A percentile compares a stretch with the other conserved stretches of the same genome.
Conservation (phyloP, 1,140 invertebrate species). For the Eueides isabella region DNA sequence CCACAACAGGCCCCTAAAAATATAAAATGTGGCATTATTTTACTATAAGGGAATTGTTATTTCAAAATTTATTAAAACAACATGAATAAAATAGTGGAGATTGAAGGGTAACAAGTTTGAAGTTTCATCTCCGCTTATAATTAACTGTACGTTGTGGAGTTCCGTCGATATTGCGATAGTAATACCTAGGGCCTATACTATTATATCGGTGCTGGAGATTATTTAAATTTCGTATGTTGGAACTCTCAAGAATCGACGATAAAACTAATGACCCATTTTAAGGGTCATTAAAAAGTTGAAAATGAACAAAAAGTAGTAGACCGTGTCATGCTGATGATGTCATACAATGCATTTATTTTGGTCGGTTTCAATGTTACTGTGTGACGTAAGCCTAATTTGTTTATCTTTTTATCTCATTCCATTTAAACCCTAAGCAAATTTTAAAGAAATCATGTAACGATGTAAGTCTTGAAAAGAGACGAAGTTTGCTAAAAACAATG, state of each 20-base stretch:
- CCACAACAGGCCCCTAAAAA: too few species aligned
- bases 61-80: not conserved
- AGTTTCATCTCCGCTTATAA: not conserved
- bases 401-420: conserved; percentile 14
- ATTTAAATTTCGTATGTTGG: not conserved
- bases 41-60: too few species aligned
- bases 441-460: not conserved
- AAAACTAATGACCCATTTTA: conserved; percentile 2
- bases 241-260: conserved; percentile 16
- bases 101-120: not conserved
- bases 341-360: conserved; percentile 37
- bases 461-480: not conserved
- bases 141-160: not conserved
- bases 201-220: too few species aligned
- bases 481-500: not conserved
- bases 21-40: too few species aligned
- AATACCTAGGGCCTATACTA: too few species aligned
- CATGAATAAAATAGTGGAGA: not conserved
- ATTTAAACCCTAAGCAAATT: not conserved
- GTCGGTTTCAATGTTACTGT: conserved; percentile 32
- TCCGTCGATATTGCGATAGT: not conserved
- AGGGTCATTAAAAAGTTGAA: conserved; percentile 26
- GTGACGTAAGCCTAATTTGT: conserved; percentile 37
- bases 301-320: conserved; percentile 22
- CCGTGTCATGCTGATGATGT: conserved; percentile 43